phyloP scores from a whole-genome alignment of 2,888 invertebrate genomes.

The Apotomis betuletana region DNA sequence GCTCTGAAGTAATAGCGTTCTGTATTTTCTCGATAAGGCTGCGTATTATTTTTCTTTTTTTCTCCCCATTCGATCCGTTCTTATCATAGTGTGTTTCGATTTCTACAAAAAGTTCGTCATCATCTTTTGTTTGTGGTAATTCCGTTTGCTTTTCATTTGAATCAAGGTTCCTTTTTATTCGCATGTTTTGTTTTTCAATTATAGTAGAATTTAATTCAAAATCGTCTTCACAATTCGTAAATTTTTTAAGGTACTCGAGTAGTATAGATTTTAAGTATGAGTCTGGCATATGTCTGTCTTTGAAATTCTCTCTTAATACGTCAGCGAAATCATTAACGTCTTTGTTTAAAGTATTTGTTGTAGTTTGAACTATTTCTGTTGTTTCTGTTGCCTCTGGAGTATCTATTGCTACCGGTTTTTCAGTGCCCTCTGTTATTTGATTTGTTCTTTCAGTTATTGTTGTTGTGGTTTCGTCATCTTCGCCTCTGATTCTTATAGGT shows the following conservation, averaged over 20 bases:
- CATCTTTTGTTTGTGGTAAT: conserved; percentile 50
- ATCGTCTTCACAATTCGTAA: conserved; percentile 28
- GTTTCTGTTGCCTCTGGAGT: conserved; percentile 15
- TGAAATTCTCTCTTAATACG: conserved; percentile 24
- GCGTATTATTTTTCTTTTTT: conserved; percentile 67
- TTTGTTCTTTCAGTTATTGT: no score
- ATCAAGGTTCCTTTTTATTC: conserved; percentile 67
- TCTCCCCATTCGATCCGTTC: conserved; percentile 68
- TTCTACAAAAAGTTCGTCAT: conserved; percentile 74
- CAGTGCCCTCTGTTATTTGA: conserved; percentile 15
- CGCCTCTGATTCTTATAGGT: conserved; percentile 54
- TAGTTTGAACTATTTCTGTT: conserved; percentile 3
- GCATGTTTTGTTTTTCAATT: conserved; percentile 45
- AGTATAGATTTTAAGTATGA: conserved; percentile 54
- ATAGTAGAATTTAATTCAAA: conserved; percentile 22
- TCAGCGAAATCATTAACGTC: conserved; percentile 31
- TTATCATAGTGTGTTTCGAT: conserved; percentile 77
- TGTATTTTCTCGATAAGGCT: conserved; percentile 71
- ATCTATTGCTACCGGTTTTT: no score
- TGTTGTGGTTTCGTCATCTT: conserved; percentile 40
- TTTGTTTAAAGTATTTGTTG: not conserved
- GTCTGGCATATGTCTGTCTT: conserved; percentile 44
- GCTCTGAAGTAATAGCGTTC: conserved; percentile 64
- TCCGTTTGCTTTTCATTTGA: conserved; percentile 51
- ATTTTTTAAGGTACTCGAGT: conserved; percentile 54